These are phyloP conservation scores for Nomia melanderi DNA, from an alignment of 1,140 invertebrate genomes.

Conservation along the genomic window DNA sequence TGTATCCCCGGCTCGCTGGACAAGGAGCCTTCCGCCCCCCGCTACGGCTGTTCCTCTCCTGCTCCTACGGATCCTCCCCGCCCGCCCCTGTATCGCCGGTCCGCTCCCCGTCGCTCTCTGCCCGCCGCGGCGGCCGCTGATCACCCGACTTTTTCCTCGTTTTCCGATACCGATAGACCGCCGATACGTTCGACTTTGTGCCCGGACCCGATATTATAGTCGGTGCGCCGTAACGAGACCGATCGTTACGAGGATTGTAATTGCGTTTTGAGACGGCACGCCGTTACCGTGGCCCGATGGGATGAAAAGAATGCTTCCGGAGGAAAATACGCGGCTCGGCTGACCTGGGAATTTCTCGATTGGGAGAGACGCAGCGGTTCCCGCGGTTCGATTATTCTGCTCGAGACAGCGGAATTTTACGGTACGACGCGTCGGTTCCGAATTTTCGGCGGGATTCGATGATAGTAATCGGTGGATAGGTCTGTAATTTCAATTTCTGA, in stretches of 20 bases:
- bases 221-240: background rate
- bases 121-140: background rate
- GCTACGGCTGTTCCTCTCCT: too few species aligned
- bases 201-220: constrained; percentile 6
- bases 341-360: background rate
- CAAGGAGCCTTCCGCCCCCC: background rate
- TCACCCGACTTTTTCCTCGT: constrained; percentile 19
- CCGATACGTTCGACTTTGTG: constrained; percentile 9
- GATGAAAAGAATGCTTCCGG: background rate
- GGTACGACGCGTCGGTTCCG: too few species aligned
- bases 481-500: too few species aligned
- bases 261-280: background rate
- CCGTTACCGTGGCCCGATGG: background rate
- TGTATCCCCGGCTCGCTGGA: constrained; percentile 18
- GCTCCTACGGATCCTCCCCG: too few species aligned
- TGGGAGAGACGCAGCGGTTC: too few species aligned
- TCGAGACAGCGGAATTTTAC: too few species aligned
- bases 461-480: too few species aligned
- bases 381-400: too few species aligned
- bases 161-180: background rate
- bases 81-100: background rate
- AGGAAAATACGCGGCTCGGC: background rate
- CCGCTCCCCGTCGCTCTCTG: background rate
- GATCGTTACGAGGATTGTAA: constrained; percentile 15
- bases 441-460: too few species aligned